phyloP scores from a whole-genome alignment of 2,888 invertebrate genomes.

The Lochmaea crataegi region DNA sequence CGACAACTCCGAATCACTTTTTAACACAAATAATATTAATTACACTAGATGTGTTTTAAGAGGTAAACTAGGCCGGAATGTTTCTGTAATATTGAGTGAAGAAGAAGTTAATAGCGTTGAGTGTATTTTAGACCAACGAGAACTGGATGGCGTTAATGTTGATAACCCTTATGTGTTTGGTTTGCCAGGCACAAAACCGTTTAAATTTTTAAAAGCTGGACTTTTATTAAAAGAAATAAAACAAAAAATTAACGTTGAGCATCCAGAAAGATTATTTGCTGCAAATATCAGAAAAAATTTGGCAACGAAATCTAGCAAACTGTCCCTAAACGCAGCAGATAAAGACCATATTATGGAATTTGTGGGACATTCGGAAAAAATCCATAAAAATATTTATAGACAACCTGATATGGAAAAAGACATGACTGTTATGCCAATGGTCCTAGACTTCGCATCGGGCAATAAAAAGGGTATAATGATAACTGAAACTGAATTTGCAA shows the following conservation, averaged over 20 bases:
- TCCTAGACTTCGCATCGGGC: constrained; percentile 18
- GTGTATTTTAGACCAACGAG: constrained; percentile 14
- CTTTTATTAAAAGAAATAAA: constrained; percentile 12
- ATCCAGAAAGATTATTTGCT: constrained; percentile 12
- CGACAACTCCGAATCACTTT: constrained; percentile 2
- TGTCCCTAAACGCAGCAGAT: constrained; percentile 6
- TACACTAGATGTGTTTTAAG: constrained; percentile 25
- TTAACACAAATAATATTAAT: background rate
- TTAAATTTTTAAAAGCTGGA: constrained; percentile 23
- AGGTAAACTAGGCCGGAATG: constrained; percentile 20
- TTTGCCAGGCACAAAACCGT: constrained; percentile 19
- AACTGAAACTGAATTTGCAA: background rate
- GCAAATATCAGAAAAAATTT: constrained; percentile 25
- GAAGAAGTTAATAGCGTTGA: constrained; percentile 18
- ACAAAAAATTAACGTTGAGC: constrained; percentile 1
- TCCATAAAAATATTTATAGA: constrained; percentile 7
- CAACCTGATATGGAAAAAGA: constrained; percentile 22
- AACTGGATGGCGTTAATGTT: constrained; percentile 2
- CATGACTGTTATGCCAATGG: constrained; percentile 20
- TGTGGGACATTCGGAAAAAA: constrained; percentile 6
- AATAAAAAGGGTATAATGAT: background rate
- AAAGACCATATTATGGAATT: constrained; percentile 22
- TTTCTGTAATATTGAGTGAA: constrained; percentile 12
- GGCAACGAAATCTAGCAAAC: constrained; percentile 12
- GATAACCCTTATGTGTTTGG: constrained; percentile 29